Evolutionary conservation across 2,888 invertebrate species (phyloP).

Genomic region (Ferrisia virgata): DNA sequence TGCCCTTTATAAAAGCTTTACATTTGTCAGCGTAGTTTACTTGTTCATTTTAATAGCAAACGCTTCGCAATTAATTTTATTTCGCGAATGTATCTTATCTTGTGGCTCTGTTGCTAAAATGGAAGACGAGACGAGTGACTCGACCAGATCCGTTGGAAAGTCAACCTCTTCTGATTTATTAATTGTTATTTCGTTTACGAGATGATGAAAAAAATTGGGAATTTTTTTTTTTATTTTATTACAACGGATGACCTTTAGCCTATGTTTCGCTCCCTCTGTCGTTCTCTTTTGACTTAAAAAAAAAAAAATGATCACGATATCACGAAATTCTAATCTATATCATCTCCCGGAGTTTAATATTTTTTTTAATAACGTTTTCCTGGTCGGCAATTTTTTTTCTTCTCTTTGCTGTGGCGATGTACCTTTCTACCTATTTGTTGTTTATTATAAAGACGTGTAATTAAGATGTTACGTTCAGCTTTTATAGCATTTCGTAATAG

Average conservation of each 20-base stretch:
- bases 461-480: background rate
- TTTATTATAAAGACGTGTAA: background rate
- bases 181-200: too few species aligned
- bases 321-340: background rate
- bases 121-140: too few species aligned
- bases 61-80: constrained; percentile 12
- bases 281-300: too few species aligned
- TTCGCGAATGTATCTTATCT: background rate
- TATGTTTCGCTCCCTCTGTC: too few species aligned
- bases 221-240: too few species aligned
- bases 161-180: too few species aligned
- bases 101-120: background rate
- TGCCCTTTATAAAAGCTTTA: constrained; percentile 11
- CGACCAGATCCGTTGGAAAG: background rate
- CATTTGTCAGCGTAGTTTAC: constrained; percentile 12
- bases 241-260: background rate
- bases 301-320: too few species aligned
- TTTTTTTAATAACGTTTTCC: background rate
- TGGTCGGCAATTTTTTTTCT: background rate
- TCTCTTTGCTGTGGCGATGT: too few species aligned
- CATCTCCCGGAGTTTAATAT: background rate
- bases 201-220: background rate
- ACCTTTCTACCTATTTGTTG: too few species aligned
- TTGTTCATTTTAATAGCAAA: constrained; percentile 6
- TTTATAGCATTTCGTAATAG: background rate